phyloP scores from a whole-genome alignment of 2,113 vertebrate species.

The Thunnus thynnus region DNA sequence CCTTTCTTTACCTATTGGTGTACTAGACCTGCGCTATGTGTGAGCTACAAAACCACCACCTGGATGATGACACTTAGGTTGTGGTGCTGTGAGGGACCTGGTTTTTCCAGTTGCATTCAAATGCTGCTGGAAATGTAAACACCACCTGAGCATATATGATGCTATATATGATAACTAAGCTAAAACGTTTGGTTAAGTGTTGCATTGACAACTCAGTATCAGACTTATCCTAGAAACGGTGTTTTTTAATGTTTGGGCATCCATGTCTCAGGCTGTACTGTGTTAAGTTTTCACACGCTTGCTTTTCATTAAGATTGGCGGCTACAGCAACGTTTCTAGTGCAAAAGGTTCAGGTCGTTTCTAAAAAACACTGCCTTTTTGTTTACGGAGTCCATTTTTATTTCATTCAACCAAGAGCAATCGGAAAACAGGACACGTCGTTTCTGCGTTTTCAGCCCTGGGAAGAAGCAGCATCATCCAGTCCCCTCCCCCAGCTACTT shows the following conservation, averaged over 20 bases:
- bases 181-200: not conserved
- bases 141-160: not conserved
- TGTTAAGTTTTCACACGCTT: not conserved
- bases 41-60: not conserved
- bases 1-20: not conserved
- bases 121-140: not conserved
- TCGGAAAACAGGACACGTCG: conserved; percentile 60
- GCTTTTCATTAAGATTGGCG: not conserved
- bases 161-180: not conserved
- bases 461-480: conserved; percentile 50
- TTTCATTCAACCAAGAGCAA: not conserved
- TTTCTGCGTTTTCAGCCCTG: not conserved
- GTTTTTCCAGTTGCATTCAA: conserved; percentile 19
- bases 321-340: not conserved
- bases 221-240: not conserved
- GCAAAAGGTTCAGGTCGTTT: not conserved
- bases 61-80: not conserved
- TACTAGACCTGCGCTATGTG: not conserved
- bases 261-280: not conserved
- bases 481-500: conserved; percentile 71
- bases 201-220: no score
- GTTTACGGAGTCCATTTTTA: not conserved
- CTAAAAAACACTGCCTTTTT: not conserved
- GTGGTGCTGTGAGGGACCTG: not conserved
- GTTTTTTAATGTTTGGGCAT: not conserved